Evolutionary conservation across 2,797 vertebrate species (phyloP), one percentile per base, ranked within the genome.

Genomic region (Acomys russatus): DNA sequence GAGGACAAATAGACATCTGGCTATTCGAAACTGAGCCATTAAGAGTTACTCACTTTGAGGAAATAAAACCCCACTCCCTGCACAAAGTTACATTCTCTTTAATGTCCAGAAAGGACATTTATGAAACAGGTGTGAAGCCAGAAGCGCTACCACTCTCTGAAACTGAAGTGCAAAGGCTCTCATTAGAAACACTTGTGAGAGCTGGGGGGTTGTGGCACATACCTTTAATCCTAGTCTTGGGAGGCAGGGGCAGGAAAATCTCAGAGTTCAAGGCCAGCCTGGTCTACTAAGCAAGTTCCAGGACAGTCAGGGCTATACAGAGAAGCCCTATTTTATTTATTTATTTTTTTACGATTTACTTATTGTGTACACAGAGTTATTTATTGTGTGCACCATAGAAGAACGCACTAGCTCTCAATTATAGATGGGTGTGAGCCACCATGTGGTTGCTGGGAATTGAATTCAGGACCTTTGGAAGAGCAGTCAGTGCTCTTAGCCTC

Each of bases 11-110:
- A 84, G 22, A 59, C 63, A 64, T 71, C 77, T 33, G 63, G 51
- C 61, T 66, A 95, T 87, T 94, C 33, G 14, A 93, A 92, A 95
- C 3, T 44, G 3, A 90, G 79, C 44, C 33, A 80, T 91, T 90
- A 79, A 59, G 91, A 61, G 33, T 79, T 61, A 92, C 28, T 93
- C 28, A 88, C 35, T 82, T 73, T 87, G 64, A 18, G 56, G 63
- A 94, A 95, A 84, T 71, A 33, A 79, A 79, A 56, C 56, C 51
- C 51, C 51, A 78, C 28, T 1, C 51, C 22, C 30, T 0, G 0
- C 18, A 2, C 18, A 79, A 56, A 79, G 51, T n/a, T 22, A n/a
- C 30, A 88, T 64, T 66, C 17, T 83, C 77, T 82, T 91, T 89
- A 91, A 83, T 84, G 30, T 83, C 44, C 17, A 64, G 64, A 89